Percentiles rank a stretch among this genome's conserved stretches.
These are phyloP conservation scores for Corythucha ciliata DNA, from an alignment of 2,888 invertebrate genomes.

Conservation along the genomic window DNA sequence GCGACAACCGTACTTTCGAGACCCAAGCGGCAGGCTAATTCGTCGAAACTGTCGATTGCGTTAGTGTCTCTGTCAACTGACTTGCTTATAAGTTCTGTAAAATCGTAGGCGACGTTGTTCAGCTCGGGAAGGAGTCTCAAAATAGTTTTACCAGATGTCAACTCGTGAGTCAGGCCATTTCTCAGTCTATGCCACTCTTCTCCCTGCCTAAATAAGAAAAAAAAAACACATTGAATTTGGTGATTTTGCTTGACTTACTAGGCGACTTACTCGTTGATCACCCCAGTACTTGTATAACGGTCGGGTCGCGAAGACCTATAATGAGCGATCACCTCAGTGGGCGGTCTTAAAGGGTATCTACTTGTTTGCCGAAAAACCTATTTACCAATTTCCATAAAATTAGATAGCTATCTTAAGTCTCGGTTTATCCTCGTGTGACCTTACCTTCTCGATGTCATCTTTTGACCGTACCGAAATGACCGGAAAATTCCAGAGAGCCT, in stretches of 20 bases:
- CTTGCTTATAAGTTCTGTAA: slow-evolving; percentile 54
- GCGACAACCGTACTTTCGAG: slow-evolving; percentile 56
- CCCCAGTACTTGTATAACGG: slow-evolving; percentile 68
- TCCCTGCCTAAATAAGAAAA: slow-evolving; percentile 52
- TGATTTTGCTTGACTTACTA: too few species aligned
- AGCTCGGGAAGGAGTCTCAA: slow-evolving; percentile 64
- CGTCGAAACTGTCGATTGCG: slow-evolving; percentile 54
- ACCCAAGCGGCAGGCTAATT: slow-evolving; percentile 66
- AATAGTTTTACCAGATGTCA: slow-evolving; percentile 67
- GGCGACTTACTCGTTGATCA: slow-evolving; percentile 73
- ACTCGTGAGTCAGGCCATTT: slow-evolving; percentile 59
- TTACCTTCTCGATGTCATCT: slow-evolving; percentile 62
- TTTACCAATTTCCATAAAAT: too few species aligned
- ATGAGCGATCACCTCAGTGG: slow-evolving; percentile 67
- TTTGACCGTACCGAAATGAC: slow-evolving; percentile 64
- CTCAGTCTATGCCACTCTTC: slow-evolving; percentile 68
- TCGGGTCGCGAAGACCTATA: slow-evolving; percentile 66
- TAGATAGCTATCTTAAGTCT: too few species aligned
- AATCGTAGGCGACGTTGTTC: slow-evolving; percentile 67
- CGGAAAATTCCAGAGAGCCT: slow-evolving; percentile 60
- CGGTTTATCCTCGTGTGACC: too few species aligned
- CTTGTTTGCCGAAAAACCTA: slow-evolving; percentile 63
- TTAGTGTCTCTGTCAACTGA: slow-evolving; percentile 46
- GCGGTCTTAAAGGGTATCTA: slow-evolving; percentile 68
- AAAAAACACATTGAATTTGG: not conserved